Evolutionary conservation across 1,140 invertebrate genomes (phyloP), one percentile per base, ranked within the genome.

Genomic region (Cotesia chilonis): DNA sequence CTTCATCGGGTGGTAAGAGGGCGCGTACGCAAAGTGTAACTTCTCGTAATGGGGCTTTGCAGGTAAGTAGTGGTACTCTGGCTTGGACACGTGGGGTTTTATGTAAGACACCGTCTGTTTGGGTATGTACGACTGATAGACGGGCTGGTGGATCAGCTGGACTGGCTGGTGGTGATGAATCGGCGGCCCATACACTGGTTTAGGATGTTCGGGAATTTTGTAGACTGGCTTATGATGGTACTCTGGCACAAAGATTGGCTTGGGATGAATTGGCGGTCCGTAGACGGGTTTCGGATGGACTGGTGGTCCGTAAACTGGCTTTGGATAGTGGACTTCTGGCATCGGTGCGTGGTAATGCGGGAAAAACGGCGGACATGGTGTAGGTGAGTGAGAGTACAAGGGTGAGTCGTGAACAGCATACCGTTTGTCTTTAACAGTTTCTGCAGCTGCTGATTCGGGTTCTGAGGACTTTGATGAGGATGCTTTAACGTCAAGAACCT

Each of bases 281-380:
- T 60, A 28, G 4, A 35, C 52, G 60, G 6, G 79, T 5, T 76
- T 78, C 36, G 72, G 69, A 52, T 81, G 72, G 38, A 66, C 65
- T 3, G 73, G 69, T 28, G 74, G 76, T 3, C 68, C 71, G 17
- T 80, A 73, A 6, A 47, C 41, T 3, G 82, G 76, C 35, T 82
- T 83, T 4, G 74, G 38, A 14, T 73, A 64, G 17, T 79, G 54
- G 35, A 79, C 61, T 0, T 78, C 68, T 0, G 74, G 71, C 4
- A 78, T 72, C 41, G 81, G 78, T 3, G 75, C 65, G 3, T 73
- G 66, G 10, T 72, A 41, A 37, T 79, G 76, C 3, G 80, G 75
- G 14, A 80, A 82, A 20, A 71, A 63, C 1, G 80, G 80, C 1
- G 82, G 84, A 77, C 84, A 86, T 0, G 83, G 83, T 1, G 74